Base-by-base conservation (phyloP, 2,797 vertebrate genomes). In the Aulostomus chinensis region DNA sequence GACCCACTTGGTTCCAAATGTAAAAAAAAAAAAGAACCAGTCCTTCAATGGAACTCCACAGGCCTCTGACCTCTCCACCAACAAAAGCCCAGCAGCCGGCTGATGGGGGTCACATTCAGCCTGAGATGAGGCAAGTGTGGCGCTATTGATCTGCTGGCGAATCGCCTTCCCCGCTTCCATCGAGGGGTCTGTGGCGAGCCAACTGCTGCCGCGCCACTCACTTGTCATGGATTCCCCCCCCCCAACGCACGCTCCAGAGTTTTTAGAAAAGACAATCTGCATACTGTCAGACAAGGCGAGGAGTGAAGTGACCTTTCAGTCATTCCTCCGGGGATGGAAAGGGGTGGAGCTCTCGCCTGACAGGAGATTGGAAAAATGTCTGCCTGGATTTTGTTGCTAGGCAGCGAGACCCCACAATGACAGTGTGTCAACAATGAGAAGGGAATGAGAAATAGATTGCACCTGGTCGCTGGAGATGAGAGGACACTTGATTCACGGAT, bases 231-330 rank as follows among this genome's bases (percentile, higher is more conserved):
- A n/a, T n/a, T n/a, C n/a, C n/a, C n/a, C n/a, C n/a, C n/a, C 22
- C 4, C 22, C 4, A 4, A 8, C 50, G 25, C 12, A 7, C 24
- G 14, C 41, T 4, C 47, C 11, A 24, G 55, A 33, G 50, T 67
- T 63, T 78, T 65, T 39, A 57, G 43, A 63, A 69, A 80, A 76
- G 68, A 79, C 76, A 78, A 78, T 77, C 63, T 75, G 61, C 61
- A 51, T 21, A 45, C 74, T 50, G 77, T 74, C 73, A 76, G 68
- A 78, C 68, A 38, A 61, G 66, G 58, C 65, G 30, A 69, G 63
- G 62, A 83, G 71, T 69, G 39, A 67, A 68, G 72, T 88, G 83
- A 88, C 84, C 86, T 88, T 89, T 88, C 83, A 76, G 60, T 86
- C 78, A 59, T 74, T 77, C 67, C 76, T 74, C 68, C 29, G 1